phyloP scores from a whole-genome alignment of 2,113 vertebrate genomes.

The Bubo scandiacus region DNA sequence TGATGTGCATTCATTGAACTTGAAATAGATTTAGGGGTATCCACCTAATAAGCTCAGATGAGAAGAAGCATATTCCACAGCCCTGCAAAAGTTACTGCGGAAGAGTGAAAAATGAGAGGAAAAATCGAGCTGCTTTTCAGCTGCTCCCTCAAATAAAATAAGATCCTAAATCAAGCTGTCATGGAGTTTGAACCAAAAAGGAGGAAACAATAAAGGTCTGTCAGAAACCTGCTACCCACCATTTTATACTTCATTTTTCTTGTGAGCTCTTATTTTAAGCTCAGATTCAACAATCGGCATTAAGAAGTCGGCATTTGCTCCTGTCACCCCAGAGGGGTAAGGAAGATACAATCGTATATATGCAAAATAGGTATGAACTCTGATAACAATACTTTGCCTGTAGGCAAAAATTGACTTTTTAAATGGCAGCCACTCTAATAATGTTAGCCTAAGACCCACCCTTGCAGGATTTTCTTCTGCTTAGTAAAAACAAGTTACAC shows the following conservation, averaged over 20 bases:
- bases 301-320: constrained; percentile 50
- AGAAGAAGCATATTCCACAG: background rate
- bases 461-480: constrained; percentile 28
- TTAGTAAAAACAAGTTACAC: background rate
- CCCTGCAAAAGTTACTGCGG: background rate
- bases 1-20: background rate
- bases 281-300: background rate
- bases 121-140: constrained; percentile 9
- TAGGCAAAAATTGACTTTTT: constrained; percentile 68
- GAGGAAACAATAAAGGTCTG: background rate
- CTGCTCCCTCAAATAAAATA: background rate
- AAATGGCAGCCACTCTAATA: constrained; percentile 47
- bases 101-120: background rate
- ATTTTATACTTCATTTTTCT: background rate
- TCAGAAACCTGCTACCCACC: background rate
- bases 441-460: background rate
- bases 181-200: background rate
- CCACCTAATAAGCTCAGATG: background rate
- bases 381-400: constrained; percentile 63
- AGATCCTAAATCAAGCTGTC: background rate
- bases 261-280: constrained; percentile 12
- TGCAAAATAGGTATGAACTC: constrained; percentile 56
- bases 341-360: constrained; percentile 40
- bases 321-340: constrained; percentile 30
- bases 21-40: background rate